These are phyloP conservation scores for Ambastaia sidthimunki DNA, from an alignment of 2,797 vertebrate genomes.

Conservation along the genomic window DNA sequence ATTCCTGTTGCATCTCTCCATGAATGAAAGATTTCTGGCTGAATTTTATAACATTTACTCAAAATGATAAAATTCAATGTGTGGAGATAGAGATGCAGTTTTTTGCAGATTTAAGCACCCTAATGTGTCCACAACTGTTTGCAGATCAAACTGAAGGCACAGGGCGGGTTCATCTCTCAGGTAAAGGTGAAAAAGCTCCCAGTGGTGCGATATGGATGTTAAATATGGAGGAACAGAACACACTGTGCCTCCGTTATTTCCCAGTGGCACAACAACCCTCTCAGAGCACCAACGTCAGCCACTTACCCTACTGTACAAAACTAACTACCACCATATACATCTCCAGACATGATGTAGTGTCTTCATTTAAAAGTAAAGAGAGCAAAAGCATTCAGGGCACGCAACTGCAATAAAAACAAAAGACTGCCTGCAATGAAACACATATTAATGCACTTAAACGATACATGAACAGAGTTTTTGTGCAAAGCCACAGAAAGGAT, in stretches of 20 bases:
- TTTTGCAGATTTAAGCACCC: background rate
- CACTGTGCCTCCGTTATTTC: conserved; percentile 37
- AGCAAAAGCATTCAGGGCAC: background rate
- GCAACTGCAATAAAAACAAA: background rate
- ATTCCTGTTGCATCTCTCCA: background rate
- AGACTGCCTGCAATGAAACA: background rate
- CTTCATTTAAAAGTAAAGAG: background rate
- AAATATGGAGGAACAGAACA: conserved; percentile 39
- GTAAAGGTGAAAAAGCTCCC: conserved; percentile 32
- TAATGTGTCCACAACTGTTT: conserved; percentile 7
- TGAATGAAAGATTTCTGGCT: background rate
- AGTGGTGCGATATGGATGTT: conserved; percentile 15
- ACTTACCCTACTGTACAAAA: background rate
- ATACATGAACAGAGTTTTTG: background rate
- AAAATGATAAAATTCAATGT: background rate
- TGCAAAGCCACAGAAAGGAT: conserved; percentile 9
- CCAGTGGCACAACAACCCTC: conserved; percentile 7
- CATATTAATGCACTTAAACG: background rate
- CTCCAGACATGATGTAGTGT: background rate
- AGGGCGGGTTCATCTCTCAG: conserved; percentile 13
- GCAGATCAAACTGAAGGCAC: background rate
- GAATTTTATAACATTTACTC: background rate
- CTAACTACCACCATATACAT: background rate
- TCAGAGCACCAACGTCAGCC: conserved; percentile 10
- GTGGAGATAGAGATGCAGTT: background rate